phyloP scores from a whole-genome alignment of 2,113 vertebrate species.

The Pollimyrus isidori region DNA sequence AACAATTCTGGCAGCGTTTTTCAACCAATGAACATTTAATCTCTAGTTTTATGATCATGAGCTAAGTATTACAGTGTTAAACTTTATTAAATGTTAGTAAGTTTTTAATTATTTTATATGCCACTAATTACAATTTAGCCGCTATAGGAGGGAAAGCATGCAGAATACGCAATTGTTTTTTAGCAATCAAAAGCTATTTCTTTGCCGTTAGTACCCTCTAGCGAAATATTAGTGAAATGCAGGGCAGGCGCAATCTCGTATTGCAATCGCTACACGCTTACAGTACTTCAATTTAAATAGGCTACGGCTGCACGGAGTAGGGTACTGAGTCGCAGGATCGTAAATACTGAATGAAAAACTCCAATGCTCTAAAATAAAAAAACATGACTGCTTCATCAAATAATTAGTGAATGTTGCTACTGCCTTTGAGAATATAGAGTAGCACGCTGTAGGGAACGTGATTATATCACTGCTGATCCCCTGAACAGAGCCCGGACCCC shows the following conservation, averaged over 20 bases:
- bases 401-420: not conserved
- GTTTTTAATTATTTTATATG: not conserved
- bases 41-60: not conserved
- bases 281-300: not conserved
- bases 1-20: not conserved
- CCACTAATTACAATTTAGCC: not conserved
- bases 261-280: not conserved
- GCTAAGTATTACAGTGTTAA: not conserved
- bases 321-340: not conserved
- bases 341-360: not conserved
- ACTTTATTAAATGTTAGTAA: not conserved
- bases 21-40: not conserved
- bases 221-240: not conserved
- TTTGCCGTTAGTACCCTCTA: slow-evolving; percentile 10
- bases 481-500: not conserved
- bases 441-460: not conserved
- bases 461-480: not conserved
- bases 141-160: not conserved
- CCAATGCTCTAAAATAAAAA: not conserved
- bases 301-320: not conserved
- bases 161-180: not conserved
- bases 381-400: not conserved
- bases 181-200: not conserved
- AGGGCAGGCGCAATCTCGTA: not conserved
- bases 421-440: not conserved